These are phyloP conservation scores for Tachina lurida DNA, from an alignment of 2,888 invertebrate genomes.

Conservation along the genomic window DNA sequence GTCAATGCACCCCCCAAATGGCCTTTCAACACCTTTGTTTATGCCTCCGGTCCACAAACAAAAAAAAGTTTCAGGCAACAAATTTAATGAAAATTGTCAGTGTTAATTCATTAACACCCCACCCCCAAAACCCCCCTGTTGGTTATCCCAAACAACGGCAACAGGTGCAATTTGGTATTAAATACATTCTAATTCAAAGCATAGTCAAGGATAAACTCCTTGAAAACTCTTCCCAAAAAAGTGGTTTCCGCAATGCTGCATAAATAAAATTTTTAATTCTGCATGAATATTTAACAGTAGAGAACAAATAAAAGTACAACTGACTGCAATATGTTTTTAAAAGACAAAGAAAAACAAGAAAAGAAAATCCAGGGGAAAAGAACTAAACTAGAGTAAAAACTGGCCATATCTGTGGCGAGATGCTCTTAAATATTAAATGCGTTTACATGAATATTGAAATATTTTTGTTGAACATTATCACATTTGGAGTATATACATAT, in stretches of 20 bases:
- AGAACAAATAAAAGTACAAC: not conserved
- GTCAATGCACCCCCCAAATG: too few relatives aligned
- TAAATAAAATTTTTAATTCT: slow-evolving; percentile 18
- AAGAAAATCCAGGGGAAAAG: not conserved
- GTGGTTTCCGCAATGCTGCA: not conserved
- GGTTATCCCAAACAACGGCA: too few relatives aligned
- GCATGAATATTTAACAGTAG: not conserved
- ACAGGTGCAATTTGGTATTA: too few relatives aligned
- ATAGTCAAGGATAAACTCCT: not conserved
- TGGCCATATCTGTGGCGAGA: slow-evolving; percentile 1
- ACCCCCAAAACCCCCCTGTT: too few relatives aligned
- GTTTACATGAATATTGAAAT: slow-evolving; percentile 11
- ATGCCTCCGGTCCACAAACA: too few relatives aligned
- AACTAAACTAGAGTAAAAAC: slow-evolving; percentile 10
- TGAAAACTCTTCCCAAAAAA: not conserved
- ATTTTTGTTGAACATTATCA: slow-evolving; percentile 48
- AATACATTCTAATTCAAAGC: too few relatives aligned
- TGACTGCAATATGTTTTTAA: not conserved
- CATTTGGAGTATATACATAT: slow-evolving; percentile 14
- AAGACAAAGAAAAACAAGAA: slow-evolving; percentile 2
- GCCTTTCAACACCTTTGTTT: too few relatives aligned
- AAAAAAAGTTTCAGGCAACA: too few relatives aligned
- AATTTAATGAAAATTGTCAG: too few relatives aligned
- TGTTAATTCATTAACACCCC: too few relatives aligned
- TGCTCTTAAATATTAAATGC: slow-evolving; percentile 55